Conservation (phyloP, 1,140 invertebrate genomes). For the Zophobas atratus region DNA sequence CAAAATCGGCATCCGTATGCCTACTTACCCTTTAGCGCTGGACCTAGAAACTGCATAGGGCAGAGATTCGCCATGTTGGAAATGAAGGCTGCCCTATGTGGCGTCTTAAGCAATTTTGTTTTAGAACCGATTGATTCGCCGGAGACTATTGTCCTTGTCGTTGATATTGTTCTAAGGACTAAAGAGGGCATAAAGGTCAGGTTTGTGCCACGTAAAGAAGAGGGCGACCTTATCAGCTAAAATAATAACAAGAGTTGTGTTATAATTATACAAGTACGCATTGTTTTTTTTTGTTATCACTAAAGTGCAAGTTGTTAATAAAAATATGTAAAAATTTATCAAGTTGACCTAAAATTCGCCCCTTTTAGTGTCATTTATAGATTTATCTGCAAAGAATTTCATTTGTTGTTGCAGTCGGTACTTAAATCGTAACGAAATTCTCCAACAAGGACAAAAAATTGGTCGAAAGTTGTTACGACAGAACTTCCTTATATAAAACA, state of each 20-base stretch:
- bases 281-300: too few species aligned
- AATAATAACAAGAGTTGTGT: not conserved
- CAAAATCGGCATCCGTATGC: constrained; percentile 68
- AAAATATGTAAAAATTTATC: not conserved
- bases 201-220: constrained; percentile 12
- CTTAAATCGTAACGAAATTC: not conserved
- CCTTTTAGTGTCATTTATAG: not conserved
- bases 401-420: not conserved
- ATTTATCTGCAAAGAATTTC: not conserved
- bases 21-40: constrained; percentile 78
- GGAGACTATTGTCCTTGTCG: constrained; percentile 27
- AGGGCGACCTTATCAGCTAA: too few species aligned
- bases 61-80: constrained; percentile 70
- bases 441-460: too few species aligned
- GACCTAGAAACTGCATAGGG: constrained; percentile 75
- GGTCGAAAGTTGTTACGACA: too few species aligned
- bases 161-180: constrained; percentile 38
- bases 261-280: too few species aligned
- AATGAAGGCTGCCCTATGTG: constrained; percentile 67
- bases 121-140: constrained; percentile 52
- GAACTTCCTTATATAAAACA: too few species aligned
- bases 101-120: constrained; percentile 61
- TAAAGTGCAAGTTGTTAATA: too few species aligned
- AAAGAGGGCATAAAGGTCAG: constrained; percentile 44
- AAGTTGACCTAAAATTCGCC: too few species aligned